phyloP scores from a whole-genome alignment of 1,140 invertebrate species.

The Parasteatoda tepidariorum region DNA sequence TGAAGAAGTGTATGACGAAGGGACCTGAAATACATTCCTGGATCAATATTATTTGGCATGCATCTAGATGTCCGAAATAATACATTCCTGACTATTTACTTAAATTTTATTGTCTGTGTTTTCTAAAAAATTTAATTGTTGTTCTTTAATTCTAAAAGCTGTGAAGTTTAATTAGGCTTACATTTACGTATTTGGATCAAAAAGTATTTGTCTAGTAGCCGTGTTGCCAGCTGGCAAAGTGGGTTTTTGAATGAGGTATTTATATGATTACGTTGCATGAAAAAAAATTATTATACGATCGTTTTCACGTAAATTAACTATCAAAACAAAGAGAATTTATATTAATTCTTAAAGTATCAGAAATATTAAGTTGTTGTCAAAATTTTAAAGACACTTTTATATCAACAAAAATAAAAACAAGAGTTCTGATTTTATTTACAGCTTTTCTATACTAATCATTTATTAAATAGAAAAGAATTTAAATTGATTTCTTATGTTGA shows the following conservation, averaged over 20 bases:
- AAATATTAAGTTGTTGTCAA: too few species aligned
- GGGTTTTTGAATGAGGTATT: slow-evolving; percentile 4
- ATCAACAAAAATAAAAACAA: too few species aligned
- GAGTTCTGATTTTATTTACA: too few species aligned
- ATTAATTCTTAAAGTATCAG: too few species aligned
- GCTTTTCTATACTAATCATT: too few species aligned
- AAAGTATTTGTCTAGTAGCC: slow-evolving; percentile 17
- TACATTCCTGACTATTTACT: slow-evolving; percentile 5
- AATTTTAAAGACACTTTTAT: too few species aligned
- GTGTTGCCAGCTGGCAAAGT: slow-evolving; percentile 51
- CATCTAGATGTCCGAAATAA: slow-evolving; percentile 53
- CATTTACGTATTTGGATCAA: neutral
- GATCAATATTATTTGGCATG: slow-evolving; percentile 27
- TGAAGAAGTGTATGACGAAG: slow-evolving; percentile 2
- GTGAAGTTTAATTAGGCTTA: slow-evolving; percentile 38
- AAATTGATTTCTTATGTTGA: too few species aligned
- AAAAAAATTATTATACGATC: neutral
- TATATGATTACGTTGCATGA: neutral
- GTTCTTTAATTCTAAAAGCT: neutral
- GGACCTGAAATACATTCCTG: slow-evolving; percentile 2
- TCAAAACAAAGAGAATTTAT: too few species aligned
- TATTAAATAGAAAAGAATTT: too few species aligned
- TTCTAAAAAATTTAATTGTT: neutral
- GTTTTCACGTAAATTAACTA: neutral
- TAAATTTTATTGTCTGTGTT: slow-evolving; percentile 10